Evolutionary conservation across 2,888 invertebrate genomes (phyloP).

Genomic region (Drosophila suboccidentalis): DNA sequence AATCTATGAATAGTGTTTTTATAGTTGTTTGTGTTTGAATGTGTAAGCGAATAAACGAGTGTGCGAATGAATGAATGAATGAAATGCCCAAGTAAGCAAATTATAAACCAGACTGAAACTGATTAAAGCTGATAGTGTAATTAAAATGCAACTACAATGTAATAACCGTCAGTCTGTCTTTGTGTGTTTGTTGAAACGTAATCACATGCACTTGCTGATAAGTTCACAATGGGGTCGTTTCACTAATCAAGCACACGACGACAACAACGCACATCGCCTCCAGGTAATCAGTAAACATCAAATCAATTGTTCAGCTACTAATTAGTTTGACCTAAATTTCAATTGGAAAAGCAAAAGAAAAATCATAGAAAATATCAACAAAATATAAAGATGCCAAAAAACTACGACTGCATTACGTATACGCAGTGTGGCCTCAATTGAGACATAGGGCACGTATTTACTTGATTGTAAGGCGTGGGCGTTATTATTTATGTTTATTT

Average conservation of each 20-base stretch:
- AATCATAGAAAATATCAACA: conserved; percentile 4
- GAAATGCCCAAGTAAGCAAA: conserved; percentile 36
- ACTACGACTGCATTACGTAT: conserved; percentile 40
- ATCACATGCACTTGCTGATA: conserved; percentile 33
- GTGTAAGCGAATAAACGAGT: conserved; percentile 31
- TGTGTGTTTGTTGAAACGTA: not conserved
- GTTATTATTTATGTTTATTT: conserved; percentile 21
- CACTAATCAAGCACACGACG: conserved; percentile 24
- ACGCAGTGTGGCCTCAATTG: conserved; percentile 56
- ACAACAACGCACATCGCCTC: not conserved
- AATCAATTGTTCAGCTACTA: conserved; percentile 55
- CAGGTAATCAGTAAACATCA: conserved; percentile 40
- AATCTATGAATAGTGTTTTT: conserved; percentile 71
- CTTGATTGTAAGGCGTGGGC: conserved; percentile 7
- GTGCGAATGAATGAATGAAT: conserved; percentile 47
- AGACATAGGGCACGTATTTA: not conserved
- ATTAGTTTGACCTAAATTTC: conserved; percentile 59
- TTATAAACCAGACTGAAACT: conserved; percentile 44
- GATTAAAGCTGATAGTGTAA: conserved; percentile 61
- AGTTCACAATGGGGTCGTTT: conserved; percentile 21
- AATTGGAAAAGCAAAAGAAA: not conserved
- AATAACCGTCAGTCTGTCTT: conserved; percentile 16
- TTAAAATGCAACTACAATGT: conserved; percentile 54
- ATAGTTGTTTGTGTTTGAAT: conserved; percentile 34
- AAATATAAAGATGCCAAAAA: conserved; percentile 17